Evolutionary conservation across 2,113 vertebrate genomes (phyloP).

Genomic region (Bujurquina vittata): DNA sequence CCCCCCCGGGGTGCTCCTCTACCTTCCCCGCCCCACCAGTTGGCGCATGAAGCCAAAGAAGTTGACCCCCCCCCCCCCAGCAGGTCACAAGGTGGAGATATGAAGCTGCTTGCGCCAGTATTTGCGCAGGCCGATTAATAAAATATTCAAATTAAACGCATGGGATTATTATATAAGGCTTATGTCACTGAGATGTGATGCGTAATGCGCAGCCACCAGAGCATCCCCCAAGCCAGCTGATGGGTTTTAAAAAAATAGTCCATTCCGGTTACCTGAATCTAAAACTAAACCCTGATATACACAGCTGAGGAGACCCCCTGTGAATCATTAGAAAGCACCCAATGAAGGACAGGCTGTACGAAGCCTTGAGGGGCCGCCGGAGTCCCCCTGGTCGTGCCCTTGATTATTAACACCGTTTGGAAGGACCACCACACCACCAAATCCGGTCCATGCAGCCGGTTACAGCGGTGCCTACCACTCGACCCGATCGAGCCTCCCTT

Average conservation of each 20-base stretch:
- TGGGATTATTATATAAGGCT: slow-evolving; percentile 68
- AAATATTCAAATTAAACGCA: slow-evolving; percentile 46
- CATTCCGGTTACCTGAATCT: slow-evolving; percentile 43
- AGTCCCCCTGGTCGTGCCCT: slow-evolving; percentile 65
- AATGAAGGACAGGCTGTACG: slow-evolving; percentile 25
- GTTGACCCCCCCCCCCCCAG: not conserved
- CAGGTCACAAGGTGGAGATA: slow-evolving; percentile 26
- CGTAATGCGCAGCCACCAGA: slow-evolving; percentile 65
- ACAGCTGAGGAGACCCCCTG: slow-evolving; percentile 12
- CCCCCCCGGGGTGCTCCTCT: slow-evolving; percentile 45
- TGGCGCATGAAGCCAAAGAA: slow-evolving; percentile 19
- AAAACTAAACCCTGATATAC: slow-evolving; percentile 10
- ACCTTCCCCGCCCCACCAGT: slow-evolving; percentile 20
- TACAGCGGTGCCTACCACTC: slow-evolving; percentile 35
- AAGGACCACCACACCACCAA: slow-evolving; percentile 44
- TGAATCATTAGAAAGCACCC: not conserved
- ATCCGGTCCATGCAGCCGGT: slow-evolving; percentile 48
- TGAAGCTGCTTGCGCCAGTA: slow-evolving; percentile 54
- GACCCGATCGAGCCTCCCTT: slow-evolving; percentile 13
- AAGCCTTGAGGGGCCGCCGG: slow-evolving; percentile 20
- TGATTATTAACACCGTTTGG: slow-evolving; percentile 53
- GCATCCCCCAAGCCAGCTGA: slow-evolving; percentile 45
- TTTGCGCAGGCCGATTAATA: slow-evolving; percentile 25
- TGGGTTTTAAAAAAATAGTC: slow-evolving; percentile 23
- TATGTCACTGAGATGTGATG: slow-evolving; percentile 66